Base-by-base conservation (phyloP, 30 jellyfish, hydroid and myxozoan species). In the Catostylus mosaicus region DNA sequence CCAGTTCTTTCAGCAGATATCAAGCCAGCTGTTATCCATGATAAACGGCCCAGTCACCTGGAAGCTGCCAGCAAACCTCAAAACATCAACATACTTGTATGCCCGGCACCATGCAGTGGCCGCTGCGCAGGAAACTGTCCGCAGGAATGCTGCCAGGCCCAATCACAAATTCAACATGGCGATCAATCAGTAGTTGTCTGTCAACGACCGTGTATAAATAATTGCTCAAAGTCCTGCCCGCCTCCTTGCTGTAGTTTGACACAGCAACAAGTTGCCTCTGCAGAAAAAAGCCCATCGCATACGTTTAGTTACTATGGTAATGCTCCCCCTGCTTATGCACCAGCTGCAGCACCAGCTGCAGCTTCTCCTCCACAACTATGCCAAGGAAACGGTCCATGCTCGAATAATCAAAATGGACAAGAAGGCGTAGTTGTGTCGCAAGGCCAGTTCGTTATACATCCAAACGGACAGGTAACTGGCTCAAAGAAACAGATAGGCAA, bases 61-160 rank as follows among this genome's bases (percentile, higher is more conserved):
- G 23, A 5, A 23, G 51, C 72, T 9, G 24, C 70, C n/a, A 46
- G 57, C 40, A 84, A 67, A 27, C 74, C 91, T 1, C 77, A 67
- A 0, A 66, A 20, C 48, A 59, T 82, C 31, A 69, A 82, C 35
- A 82, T 82, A 12, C 65, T 82, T 16, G 76, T 82, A 3, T 82
- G 92, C 37, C 92, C 92, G 2, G 92, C 86, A 8, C 80, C 92
- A 19, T 82, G 92, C 37, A 66, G 59, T 40, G 92, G 92, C 29
- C 84, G 92, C 37, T 82, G 92, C 40, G 85, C 92, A 45, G 92
- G 92, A 12, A 69, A 62, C 69, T 82, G 92, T 74, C 92, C 92
- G n/a, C 92, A 82, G 40, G 80, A 82, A 82, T 82, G 92, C 81
- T 82, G 92, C 57, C 85, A 82, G 2, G 92, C 92, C 2, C 92